These are phyloP conservation scores for Pantherophis alleghaniensis DNA, from an alignment of 2,797 vertebrate genomes.

Conservation along the genomic window DNA sequence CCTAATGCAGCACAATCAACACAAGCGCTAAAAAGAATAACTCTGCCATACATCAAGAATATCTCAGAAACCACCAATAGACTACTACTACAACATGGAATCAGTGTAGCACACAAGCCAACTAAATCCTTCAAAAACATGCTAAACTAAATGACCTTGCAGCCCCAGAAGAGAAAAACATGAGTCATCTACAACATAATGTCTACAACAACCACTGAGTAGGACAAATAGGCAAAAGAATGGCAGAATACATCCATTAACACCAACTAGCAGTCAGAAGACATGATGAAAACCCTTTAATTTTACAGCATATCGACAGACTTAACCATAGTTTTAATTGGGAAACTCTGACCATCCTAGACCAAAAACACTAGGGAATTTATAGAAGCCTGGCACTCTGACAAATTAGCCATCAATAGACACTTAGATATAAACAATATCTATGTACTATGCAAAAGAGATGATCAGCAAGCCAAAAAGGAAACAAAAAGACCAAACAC, in stretches of 20 bases:
- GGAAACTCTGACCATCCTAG: background rate
- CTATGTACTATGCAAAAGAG: background rate
- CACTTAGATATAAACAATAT: background rate
- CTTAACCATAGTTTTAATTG: background rate
- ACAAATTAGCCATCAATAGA: background rate
- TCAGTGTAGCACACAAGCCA: background rate
- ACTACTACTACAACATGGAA: background rate
- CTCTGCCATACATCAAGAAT: background rate
- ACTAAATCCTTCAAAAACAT: background rate
- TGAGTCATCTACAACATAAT: background rate
- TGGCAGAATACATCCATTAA: background rate
- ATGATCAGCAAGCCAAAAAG: background rate
- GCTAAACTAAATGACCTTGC: background rate
- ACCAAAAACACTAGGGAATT: background rate
- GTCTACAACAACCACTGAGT: background rate
- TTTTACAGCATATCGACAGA: background rate
- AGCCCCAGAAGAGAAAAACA: background rate
- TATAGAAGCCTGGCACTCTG: background rate
- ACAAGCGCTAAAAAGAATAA: background rate
- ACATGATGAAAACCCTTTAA: background rate
- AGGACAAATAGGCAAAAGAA: background rate
- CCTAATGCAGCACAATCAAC: background rate
- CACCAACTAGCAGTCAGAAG: background rate
- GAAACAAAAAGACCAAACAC: background rate
- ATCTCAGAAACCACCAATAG: background rate